phyloP scores from a whole-genome alignment of 2,797 vertebrate species.

The Eurystomus glaucurus region DNA sequence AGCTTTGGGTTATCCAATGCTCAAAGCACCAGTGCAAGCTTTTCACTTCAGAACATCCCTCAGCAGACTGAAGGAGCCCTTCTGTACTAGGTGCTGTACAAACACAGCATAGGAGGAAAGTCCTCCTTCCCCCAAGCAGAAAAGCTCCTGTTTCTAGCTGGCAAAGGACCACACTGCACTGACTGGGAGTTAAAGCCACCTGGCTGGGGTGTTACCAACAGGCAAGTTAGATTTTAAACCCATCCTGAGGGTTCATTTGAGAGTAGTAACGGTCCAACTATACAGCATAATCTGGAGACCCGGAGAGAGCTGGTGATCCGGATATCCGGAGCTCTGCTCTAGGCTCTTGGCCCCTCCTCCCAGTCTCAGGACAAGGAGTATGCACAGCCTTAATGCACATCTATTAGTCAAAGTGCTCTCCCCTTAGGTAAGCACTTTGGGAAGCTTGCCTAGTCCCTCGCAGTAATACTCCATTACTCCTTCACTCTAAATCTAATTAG shows the following conservation, averaged over 20 bases:
- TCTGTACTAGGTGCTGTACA: background rate
- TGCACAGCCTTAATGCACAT: background rate
- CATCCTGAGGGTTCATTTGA: background rate
- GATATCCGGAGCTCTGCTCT: background rate
- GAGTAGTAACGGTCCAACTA: background rate
- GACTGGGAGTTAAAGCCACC: background rate
- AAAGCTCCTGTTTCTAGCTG: background rate
- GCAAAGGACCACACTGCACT: background rate
- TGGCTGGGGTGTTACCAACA: background rate
- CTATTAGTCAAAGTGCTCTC: slow-evolving; percentile 49
- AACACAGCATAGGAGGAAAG: accelerated
- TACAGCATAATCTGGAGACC: background rate
- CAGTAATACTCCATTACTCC: slow-evolving; percentile 77
- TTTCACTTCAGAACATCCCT: background rate
- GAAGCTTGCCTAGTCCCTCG: slow-evolving; percentile 22
- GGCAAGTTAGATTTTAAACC: background rate
- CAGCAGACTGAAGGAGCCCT: background rate
- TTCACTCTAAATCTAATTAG: slow-evolving; percentile 70
- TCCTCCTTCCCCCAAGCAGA: background rate
- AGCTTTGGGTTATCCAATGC: background rate
- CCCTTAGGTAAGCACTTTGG: slow-evolving; percentile 30
- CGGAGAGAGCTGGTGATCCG: accelerated
- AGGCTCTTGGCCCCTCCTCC: background rate
- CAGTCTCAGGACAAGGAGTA: background rate
- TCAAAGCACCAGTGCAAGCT: background rate